Evolutionary conservation across 2,888 invertebrate genomes (phyloP), one percentile per base, ranked within the genome.

Genomic region (Machimus atricapillus): DNA sequence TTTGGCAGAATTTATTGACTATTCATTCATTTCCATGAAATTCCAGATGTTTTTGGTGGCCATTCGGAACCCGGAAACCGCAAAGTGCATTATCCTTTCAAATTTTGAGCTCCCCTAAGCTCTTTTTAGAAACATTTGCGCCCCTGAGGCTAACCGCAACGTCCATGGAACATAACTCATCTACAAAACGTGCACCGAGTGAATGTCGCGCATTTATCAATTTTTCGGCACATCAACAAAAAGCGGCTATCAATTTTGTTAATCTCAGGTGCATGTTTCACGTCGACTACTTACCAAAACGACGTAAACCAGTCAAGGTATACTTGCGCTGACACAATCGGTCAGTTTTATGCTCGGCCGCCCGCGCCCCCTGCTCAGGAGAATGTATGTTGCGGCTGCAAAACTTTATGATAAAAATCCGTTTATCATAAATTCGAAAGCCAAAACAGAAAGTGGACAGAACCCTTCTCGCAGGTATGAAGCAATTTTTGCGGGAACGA

Each of bases 191-290:
- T 66, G 23, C 23, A 66, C 19, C n/a, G 52, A n/a, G 16, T 52
- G n/a, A 6, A 52, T n/a, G 66, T 66, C 19, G 66, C 27, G 66
- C 19, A 23, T 79, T 46, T 82, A 82, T 82, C 34, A 82, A 82
- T 82, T 58, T 82, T 66, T 58, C 82, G 58, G 52, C 82, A 82
- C 66, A 82, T 82, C 82, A 34, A 82, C 82, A 82, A 82, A 58
- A 82, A 81, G n/a, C 2, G 19, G 37, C 58, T 82, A 82, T 82
- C 58, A 82, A 82, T 82, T 82, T 23, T 58, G 40, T 82, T 82
- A 82, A 82, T 82, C 82, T 82, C 82, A 58, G 58, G 58, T 82
- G 82, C 82, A 82, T 82, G 82, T 82, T 82, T 58, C 82, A 66
- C 58, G 82, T 58, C 37, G 66, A 37, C 82, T 82, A 82, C 82